Evolutionary conservation across 2,113 vertebrate species (phyloP), one percentile per base, ranked within the genome.

Genomic region (Urocitellus parryii): DNA sequence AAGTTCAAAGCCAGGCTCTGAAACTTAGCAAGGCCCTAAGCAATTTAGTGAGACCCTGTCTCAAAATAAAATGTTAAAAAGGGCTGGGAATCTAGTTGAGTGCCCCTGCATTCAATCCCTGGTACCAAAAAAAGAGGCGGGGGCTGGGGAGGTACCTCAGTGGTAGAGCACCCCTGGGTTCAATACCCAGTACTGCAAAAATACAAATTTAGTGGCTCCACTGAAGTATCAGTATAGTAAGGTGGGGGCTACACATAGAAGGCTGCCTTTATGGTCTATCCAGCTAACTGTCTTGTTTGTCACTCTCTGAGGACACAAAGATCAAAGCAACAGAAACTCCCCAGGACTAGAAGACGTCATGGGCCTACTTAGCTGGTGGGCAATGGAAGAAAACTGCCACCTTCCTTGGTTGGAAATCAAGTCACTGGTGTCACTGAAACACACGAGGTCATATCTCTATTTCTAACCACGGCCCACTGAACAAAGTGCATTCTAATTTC

Each of bases 291-390:
- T 53, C 27, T 81, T 80, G 14, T 34, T 65, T 80, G 91, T 88
- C 48, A 93, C 45, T 72, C 12, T 79, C 51, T 39, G 53, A 96
- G 74, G 48, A 94, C 68, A 94, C 74, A 74, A 94, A 94, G 32
- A 88, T 93, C 56, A 91, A 96, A 77, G 42, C 48, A 94, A 85
- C 53, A 96, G 81, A 91, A 93, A 84, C 70, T 91, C 58, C 86
- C 77, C 42, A 58, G 82, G 78, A 72, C 11, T 27, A 94, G 61
- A 94, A 83, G 76, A 34, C 80, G 17, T 72, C 80, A 91, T 34
- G 22, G 53, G 58, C 45, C 70, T 45, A 53, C 65, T 65, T 56
- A 70, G n/a, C 45, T 45, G 56, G 56, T 20, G 12, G 65, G 32
- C 70, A 65, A 22, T 74, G 3, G n/a, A 63, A 95, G 53, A 96